Percentiles rank a stretch among this genome's conserved stretches.
phyloP scores from a whole-genome alignment of 2,888 invertebrate species.

The Tetropium fuscum region DNA sequence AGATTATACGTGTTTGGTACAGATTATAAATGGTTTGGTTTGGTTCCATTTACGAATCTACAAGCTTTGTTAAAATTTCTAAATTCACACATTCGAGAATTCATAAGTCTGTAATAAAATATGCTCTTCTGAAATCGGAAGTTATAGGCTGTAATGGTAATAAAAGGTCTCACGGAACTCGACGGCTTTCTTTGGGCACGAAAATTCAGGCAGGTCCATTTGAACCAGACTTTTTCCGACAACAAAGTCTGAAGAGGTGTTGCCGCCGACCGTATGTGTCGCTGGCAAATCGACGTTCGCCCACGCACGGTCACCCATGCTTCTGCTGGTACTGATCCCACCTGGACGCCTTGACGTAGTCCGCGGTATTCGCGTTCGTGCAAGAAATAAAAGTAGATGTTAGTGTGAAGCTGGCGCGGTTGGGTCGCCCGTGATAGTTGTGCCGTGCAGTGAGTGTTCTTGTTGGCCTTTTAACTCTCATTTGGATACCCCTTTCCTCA shows the following conservation, averaged over 20 bases:
- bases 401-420: constrained; percentile 47
- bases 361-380: constrained; percentile 49
- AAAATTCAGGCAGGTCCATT: too few species aligned
- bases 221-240: background rate
- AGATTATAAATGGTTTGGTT: too few species aligned
- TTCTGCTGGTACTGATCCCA: constrained; percentile 44
- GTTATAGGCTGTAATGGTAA: too few species aligned
- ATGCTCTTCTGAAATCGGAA: too few species aligned
- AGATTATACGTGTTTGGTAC: too few species aligned
- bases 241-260: background rate
- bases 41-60: too few species aligned
- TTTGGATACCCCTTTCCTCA: constrained; percentile 27
- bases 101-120: too few species aligned
- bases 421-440: constrained; percentile 22
- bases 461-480: constrained; percentile 23
- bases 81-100: too few species aligned
- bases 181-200: too few species aligned
- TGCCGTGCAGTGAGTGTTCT: constrained; percentile 21
- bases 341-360: constrained; percentile 53
- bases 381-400: constrained; percentile 51
- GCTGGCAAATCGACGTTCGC: constrained; percentile 16
- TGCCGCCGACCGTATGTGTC: constrained; percentile 8
- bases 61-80: too few species aligned
- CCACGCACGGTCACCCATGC: constrained; percentile 19
- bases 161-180: too few species aligned